These are phyloP conservation scores for Bubalus kerabau DNA, from an alignment of 2,113 vertebrate species.

Conservation along the genomic window DNA sequence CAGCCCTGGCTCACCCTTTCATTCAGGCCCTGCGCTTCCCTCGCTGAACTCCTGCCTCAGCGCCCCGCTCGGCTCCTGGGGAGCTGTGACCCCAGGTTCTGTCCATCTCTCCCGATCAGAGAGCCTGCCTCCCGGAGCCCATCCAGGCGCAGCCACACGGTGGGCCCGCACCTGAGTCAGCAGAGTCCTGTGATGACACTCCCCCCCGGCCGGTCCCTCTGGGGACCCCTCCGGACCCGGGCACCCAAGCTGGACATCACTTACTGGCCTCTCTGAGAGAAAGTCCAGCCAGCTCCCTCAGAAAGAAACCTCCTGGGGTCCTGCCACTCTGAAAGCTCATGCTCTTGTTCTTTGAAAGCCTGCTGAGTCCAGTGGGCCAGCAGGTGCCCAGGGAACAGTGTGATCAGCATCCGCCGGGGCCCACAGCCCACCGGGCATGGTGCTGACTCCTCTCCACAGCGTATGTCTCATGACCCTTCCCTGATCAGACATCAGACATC, in stretches of 20 bases:
- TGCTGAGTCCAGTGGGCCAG: neutral
- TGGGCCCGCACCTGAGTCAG: neutral
- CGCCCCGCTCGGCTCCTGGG: neutral
- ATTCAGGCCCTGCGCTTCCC: neutral
- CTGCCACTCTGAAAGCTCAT: neutral
- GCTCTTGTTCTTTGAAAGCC: neutral
- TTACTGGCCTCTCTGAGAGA: neutral
- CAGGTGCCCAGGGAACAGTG: neutral
- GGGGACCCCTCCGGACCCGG: neutral
- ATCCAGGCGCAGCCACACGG: neutral
- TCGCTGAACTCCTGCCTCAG: neutral
- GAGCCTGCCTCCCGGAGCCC: neutral
- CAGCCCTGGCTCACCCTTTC: neutral
- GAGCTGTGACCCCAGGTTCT: neutral
- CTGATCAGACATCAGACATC: neutral
- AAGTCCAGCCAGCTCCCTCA: neutral
- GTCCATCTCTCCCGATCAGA: neutral
- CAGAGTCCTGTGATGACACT: neutral
- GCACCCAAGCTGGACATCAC: neutral
- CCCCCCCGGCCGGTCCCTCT: neutral
- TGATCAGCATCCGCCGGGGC: accelerated
- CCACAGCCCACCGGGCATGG: too few species aligned
- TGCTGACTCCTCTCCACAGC: neutral
- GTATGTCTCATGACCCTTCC: neutral
- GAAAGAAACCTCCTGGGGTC: neutral